Evolutionary conservation across 1,140 invertebrate species (phyloP).

Genomic region (Hypsibius dujardini): DNA sequence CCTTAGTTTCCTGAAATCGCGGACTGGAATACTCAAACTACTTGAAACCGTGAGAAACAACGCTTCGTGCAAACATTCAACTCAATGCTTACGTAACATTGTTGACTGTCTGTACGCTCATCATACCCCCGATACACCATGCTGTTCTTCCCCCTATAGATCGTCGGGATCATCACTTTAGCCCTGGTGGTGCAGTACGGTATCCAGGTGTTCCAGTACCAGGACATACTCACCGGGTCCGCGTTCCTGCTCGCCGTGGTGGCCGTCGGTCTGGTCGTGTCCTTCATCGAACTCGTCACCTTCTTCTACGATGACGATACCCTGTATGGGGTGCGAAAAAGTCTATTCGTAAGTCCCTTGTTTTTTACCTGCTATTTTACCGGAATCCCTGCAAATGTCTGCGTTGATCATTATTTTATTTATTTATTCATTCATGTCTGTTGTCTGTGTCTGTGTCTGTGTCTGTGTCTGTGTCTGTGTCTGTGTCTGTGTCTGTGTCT

Average conservation of each 20-base stretch:
- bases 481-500: too few relatives aligned
- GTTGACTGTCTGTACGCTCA: background rate
- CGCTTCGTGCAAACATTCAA: background rate
- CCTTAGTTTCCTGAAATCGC: slow-evolving; percentile 3
- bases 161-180: background rate
- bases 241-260: background rate
- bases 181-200: slow-evolving; percentile 1
- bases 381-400: background rate
- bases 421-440: too few relatives aligned
- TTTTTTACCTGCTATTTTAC: background rate
- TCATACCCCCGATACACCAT: background rate
- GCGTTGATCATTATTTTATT: too few relatives aligned
- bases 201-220: slow-evolving; percentile 1
- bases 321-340: background rate
- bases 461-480: too few relatives aligned
- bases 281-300: slow-evolving; percentile 14
- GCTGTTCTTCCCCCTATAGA: background rate
- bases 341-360: slow-evolving; percentile 9
- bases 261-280: background rate
- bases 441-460: too few relatives aligned
- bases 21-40: slow-evolving; percentile 6
- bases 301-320: slow-evolving; percentile 16
- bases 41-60: background rate
- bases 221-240: background rate
- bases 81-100: background rate